Conservation (phyloP, 2,113 vertebrate genomes). For the Argyrosomus japonicus region DNA sequence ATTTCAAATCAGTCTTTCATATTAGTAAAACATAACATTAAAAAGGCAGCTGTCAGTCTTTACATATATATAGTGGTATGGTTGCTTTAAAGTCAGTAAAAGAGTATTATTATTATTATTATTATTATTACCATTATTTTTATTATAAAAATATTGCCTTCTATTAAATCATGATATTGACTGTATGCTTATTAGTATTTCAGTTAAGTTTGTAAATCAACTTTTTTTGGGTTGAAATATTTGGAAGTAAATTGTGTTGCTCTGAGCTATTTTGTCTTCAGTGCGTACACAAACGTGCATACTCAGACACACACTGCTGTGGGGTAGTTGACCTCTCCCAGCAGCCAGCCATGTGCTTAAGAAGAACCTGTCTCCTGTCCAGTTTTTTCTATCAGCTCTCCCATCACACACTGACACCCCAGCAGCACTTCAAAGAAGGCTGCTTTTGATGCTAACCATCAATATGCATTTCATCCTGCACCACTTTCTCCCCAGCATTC, state of each 20-base stretch:
- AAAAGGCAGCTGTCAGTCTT: no score
- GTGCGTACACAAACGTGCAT: neutral
- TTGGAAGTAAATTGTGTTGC: neutral
- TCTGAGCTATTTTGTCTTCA: neutral
- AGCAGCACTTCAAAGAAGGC: conserved; percentile 78
- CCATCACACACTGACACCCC: conserved; percentile 72
- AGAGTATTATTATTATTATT: no score
- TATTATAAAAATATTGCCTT: no score
- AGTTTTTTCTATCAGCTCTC: conserved; percentile 60
- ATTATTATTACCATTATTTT: no score
- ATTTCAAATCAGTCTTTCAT: no score
- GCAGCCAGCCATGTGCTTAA: conserved; percentile 57
- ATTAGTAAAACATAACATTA: no score
- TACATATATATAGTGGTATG: no score
- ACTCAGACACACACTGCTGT: conserved; percentile 15
- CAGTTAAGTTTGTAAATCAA: neutral
- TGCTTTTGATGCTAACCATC: conserved; percentile 80
- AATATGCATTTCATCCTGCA: conserved; percentile 80
- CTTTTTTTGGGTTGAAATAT: neutral
- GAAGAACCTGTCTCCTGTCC: conserved; percentile 71
- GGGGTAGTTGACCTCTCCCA: conserved; percentile 46
- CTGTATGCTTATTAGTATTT: neutral
- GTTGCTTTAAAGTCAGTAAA: no score
- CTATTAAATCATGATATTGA: neutral
- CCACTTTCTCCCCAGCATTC: conserved; percentile 69